These are phyloP conservation scores for Nomada ferruginata DNA, from an alignment of 2,888 invertebrate species.

Conservation along the genomic window DNA sequence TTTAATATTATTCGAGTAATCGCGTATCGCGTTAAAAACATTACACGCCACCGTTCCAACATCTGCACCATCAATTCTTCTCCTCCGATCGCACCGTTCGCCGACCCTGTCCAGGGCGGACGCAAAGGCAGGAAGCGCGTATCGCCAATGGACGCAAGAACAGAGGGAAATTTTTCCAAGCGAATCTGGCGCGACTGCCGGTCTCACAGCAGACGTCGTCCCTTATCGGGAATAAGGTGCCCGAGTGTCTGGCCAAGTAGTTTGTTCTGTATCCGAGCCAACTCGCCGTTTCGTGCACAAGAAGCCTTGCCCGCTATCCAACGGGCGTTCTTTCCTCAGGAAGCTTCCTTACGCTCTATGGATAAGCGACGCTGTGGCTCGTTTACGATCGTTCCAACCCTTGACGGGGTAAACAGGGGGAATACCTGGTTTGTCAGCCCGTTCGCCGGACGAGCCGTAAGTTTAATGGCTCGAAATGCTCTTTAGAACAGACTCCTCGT, in stretches of 20 bases:
- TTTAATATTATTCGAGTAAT: too few relatives aligned
- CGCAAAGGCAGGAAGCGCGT: slow-evolving; percentile 14
- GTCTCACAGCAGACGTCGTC: slow-evolving; percentile 57
- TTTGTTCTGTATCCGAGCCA: slow-evolving; percentile 65
- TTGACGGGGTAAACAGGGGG: slow-evolving; percentile 17
- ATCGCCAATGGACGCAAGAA: background rate
- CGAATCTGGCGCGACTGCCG: slow-evolving; percentile 56
- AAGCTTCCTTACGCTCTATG: slow-evolving; percentile 17
- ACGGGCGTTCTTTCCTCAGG: slow-evolving; percentile 14
- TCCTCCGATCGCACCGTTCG: background rate
- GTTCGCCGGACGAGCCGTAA: slow-evolving; percentile 14
- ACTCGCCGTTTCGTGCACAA: slow-evolving; percentile 34
- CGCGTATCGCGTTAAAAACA: background rate
- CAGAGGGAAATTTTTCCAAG: slow-evolving; percentile 31
- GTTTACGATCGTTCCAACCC: slow-evolving; percentile 6
- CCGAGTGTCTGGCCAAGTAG: slow-evolving; percentile 79
- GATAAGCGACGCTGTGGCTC: slow-evolving; percentile 16
- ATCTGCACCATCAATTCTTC: background rate
- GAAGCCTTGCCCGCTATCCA: slow-evolving; percentile 3
- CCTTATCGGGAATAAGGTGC: slow-evolving; percentile 71
- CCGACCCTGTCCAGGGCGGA: background rate
- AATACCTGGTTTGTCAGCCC: slow-evolving; percentile 25
- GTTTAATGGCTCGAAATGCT: slow-evolving; percentile 30
- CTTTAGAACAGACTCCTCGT: background rate
- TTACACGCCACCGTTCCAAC: too few relatives aligned